Percentiles rank a stretch among this genome's conserved stretches.
These are phyloP conservation scores for Hemistola chrysoprasaria DNA, from an alignment of 2,888 invertebrate species.

Conservation along the genomic window DNA sequence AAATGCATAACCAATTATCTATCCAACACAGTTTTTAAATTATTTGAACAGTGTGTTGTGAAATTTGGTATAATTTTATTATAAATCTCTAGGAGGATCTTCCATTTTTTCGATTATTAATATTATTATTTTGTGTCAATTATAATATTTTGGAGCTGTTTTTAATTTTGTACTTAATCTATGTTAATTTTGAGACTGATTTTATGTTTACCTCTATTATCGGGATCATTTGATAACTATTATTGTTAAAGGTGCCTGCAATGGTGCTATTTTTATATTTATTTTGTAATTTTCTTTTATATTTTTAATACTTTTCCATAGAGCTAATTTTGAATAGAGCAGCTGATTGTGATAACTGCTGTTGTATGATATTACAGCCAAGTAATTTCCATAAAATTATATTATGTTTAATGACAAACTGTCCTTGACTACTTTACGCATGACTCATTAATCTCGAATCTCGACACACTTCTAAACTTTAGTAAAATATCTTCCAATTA, in stretches of 20 bases:
- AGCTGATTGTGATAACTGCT: no score
- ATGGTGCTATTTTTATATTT: slow-evolving; percentile 16
- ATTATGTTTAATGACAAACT: not conserved
- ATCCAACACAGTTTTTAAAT: no score
- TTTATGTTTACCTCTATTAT: slow-evolving; percentile 33
- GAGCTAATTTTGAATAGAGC: no score
- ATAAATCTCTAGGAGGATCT: no score
- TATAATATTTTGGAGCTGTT: slow-evolving; percentile 4
- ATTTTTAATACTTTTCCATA: not conserved
- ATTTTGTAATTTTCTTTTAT: slow-evolving; percentile 1
- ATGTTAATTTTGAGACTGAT: slow-evolving; percentile 54
- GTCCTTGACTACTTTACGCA: not conserved
- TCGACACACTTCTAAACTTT: no score
- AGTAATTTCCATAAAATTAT: no score
- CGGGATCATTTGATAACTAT: slow-evolving; percentile 19
- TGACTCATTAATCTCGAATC: no score
- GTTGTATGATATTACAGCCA: no score
- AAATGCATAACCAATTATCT: no score
- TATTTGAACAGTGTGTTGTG: no score
- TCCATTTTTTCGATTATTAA: not conserved
- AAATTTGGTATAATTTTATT: no score
- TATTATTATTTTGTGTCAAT: slow-evolving; percentile 3
- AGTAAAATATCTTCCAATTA: no score
- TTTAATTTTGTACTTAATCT: slow-evolving; percentile 36
- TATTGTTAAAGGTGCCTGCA: slow-evolving; percentile 14